A percentile compares a stretch with the other conserved stretches of the same genome.
These are phyloP conservation scores for Tromatobia lineatoria DNA, from an alignment of 2,888 invertebrate species.

Conservation along the genomic window DNA sequence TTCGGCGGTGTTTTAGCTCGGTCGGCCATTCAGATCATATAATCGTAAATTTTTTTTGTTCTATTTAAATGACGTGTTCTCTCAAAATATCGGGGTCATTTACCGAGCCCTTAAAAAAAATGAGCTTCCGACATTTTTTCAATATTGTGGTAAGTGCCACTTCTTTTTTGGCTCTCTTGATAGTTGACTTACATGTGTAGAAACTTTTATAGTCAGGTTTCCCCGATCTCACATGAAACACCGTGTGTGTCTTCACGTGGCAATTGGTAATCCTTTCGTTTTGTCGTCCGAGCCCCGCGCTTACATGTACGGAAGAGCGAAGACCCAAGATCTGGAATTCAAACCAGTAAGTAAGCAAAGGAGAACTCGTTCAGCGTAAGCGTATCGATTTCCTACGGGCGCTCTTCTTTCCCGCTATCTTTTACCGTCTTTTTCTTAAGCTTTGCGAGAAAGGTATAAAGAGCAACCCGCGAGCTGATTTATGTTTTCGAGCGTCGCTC, in stretches of 20 bases:
- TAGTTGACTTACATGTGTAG: no score
- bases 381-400: slow-evolving; percentile 52
- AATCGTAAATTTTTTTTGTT: no score
- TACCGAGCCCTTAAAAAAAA: no score
- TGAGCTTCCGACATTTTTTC: no score
- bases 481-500: slow-evolving; percentile 68
- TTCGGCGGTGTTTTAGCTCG: no score
- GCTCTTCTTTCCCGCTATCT: slow-evolving; percentile 35
- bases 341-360: slow-evolving; percentile 42
- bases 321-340: slow-evolving; percentile 28
- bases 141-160: no score
- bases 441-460: slow-evolving; percentile 12
- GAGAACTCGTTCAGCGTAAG: slow-evolving; percentile 49
- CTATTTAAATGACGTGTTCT: no score
- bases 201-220: neutral
- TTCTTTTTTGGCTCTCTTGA: no score
- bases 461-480: slow-evolving; percentile 73
- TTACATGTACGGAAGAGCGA: slow-evolving; percentile 5
- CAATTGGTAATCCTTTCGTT: slow-evolving; percentile 12
- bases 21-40: no score
- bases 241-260: neutral
- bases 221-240: neutral
- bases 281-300: neutral
- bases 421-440: slow-evolving; percentile 1
- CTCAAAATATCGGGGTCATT: no score